These are phyloP conservation scores for Python bivittatus DNA, from an alignment of 2,113 vertebrate species.

Conservation along the genomic window DNA sequence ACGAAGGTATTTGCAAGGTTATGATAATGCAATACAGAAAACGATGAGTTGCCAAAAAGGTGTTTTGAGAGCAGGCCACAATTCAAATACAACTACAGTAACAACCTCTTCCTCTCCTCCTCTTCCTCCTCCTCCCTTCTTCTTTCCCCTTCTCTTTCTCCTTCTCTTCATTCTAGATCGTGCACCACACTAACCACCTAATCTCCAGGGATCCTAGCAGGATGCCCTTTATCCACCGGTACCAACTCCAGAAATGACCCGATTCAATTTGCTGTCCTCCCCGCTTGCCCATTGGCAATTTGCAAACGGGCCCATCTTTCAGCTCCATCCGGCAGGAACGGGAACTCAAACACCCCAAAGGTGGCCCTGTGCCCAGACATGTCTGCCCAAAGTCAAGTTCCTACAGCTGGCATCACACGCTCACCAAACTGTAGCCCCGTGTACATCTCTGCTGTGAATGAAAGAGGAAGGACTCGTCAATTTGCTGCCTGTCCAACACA, in stretches of 20 bases:
- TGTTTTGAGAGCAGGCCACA: no score
- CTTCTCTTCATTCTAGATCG: no score
- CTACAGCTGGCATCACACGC: conserved; percentile 6
- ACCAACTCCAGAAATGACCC: not conserved
- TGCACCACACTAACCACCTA: no score
- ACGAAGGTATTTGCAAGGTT: no score
- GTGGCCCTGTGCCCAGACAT: conserved; percentile 37
- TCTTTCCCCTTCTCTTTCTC: not conserved
- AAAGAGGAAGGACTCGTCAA: not conserved
- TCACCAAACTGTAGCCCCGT: conserved; percentile 35
- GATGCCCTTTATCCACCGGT: no score
- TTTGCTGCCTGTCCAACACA: not conserved
- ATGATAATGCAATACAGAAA: no score
- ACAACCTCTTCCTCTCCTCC: no score
- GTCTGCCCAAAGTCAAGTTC: conserved; percentile 57
- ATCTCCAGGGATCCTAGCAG: not conserved
- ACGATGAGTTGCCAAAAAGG: no score
- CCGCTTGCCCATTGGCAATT: not conserved
- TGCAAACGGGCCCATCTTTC: not conserved
- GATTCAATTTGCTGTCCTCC: not conserved
- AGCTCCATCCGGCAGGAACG: conserved; percentile 2
- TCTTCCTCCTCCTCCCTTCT: no score
- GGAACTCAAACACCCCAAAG: conserved; percentile 34
- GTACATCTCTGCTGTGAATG: no score
- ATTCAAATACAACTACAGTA: no score